These are phyloP conservation scores for Orthonevra nobilis DNA, from an alignment of 2,888 invertebrate species.

Conservation along the genomic window DNA sequence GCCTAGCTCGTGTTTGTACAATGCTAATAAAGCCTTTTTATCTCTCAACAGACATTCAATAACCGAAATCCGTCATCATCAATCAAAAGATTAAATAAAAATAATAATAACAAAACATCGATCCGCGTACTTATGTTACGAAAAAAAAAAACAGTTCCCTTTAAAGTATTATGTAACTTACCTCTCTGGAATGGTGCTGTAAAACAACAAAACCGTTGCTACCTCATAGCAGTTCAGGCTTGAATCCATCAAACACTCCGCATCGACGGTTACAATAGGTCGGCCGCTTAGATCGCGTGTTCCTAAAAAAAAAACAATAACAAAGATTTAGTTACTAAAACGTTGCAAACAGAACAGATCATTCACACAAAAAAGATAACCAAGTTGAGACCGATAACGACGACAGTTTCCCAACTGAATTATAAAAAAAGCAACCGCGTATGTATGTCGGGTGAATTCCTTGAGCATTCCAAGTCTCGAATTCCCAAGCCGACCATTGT, in stretches of 20 bases:
- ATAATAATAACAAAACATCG: too few relatives aligned
- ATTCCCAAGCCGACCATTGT: constrained; percentile 51
- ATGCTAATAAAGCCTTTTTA: too few relatives aligned
- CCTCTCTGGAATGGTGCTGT: constrained; percentile 85
- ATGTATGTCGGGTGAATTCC: constrained; percentile 27
- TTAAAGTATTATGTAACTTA: constrained; percentile 78
- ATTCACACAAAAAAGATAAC: constrained; percentile 53
- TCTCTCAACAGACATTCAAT: too few relatives aligned
- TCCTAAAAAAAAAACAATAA: constrained; percentile 81
- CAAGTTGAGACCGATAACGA: constrained; percentile 19
- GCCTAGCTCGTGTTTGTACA: too few relatives aligned
- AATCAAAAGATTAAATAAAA: background rate
- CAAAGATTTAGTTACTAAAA: constrained; percentile 7
- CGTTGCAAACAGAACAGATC: constrained; percentile 55
- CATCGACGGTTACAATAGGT: constrained; percentile 85
- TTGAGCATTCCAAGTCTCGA: constrained; percentile 32
- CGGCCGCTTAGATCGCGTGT: constrained; percentile 84
- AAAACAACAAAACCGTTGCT: constrained; percentile 86
- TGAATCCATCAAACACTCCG: constrained; percentile 82
- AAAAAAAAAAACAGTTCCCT: too few relatives aligned
- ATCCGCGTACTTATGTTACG: too few relatives aligned
- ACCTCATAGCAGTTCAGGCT: constrained; percentile 85
- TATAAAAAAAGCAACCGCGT: constrained; percentile 7
- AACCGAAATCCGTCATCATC: too few relatives aligned
- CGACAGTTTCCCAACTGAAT: constrained; percentile 40